Conservation (phyloP, 1,140 invertebrate genomes). For the Drosophila malerkotliana region DNA sequence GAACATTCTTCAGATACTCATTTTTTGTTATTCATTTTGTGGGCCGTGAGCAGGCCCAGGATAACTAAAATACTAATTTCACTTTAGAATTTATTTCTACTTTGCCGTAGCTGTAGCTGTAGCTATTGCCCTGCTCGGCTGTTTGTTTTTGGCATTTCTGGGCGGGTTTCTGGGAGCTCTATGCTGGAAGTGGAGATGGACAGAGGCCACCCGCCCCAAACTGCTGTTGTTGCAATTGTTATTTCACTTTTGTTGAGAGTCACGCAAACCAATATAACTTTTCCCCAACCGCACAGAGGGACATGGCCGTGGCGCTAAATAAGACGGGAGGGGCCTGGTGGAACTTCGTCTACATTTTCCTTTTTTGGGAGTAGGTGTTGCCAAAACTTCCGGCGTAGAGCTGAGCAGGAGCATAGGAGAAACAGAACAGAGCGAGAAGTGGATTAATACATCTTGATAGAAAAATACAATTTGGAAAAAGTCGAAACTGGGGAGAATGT, state of each 20-base stretch:
- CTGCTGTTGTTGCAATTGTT: slow-evolving; percentile 70
- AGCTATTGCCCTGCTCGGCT: slow-evolving; percentile 17
- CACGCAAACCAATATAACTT: slow-evolving; percentile 83
- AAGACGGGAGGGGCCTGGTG: slow-evolving; percentile 6
- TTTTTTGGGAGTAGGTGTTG: slow-evolving; percentile 74
- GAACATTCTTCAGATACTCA: slow-evolving; percentile 36
- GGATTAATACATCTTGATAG: slow-evolving; percentile 80
- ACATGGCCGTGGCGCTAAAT: slow-evolving; percentile 63
- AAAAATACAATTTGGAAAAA: slow-evolving; percentile 55
- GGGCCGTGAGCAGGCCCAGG: slow-evolving; percentile 60
- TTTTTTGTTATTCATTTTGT: slow-evolving; percentile 31
- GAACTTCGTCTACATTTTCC: slow-evolving; percentile 30
- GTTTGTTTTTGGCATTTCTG: slow-evolving; percentile 68
- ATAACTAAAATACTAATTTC: slow-evolving; percentile 83
- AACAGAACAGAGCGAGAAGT: slow-evolving; percentile 55
- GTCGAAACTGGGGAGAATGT: slow-evolving; percentile 42
- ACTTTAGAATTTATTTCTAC: slow-evolving; percentile 78
- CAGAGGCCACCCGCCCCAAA: slow-evolving; percentile 2
- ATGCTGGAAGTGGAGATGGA: slow-evolving; percentile 3
- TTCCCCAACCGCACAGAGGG: slow-evolving; percentile 75
- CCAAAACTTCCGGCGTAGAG: slow-evolving; percentile 71
- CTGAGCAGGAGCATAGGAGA: slow-evolving; percentile 25
- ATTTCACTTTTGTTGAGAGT: slow-evolving; percentile 80
- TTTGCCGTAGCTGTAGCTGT: slow-evolving; percentile 19
- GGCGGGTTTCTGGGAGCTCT: slow-evolving; percentile 5